Base-by-base conservation (phyloP, 2,888 invertebrate genomes). In the Steinernema hermaphroditum region DNA sequence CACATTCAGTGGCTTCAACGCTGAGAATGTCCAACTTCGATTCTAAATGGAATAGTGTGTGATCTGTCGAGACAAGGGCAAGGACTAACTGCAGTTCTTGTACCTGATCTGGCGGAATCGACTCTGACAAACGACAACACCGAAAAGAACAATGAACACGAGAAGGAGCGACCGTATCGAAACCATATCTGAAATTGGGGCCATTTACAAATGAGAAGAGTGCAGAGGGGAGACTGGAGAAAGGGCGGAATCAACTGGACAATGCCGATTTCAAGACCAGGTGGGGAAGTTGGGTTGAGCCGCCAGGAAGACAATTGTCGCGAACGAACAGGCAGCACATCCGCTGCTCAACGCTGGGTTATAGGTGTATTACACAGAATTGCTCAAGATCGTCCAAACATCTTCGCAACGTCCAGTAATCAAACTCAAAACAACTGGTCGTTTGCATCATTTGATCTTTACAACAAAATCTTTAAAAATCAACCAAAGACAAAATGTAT, bases 11-110 rank as follows among this genome's bases (percentile, higher is more conserved):
- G 19, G 73, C 71, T 34, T 79, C 78, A 19, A 78, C 78, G 69
- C 54, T 62, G 41, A 79, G 29, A 27, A 78, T 71, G 32, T 79
- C 78, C 29, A 78, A 78, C 16, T 71, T 71, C 24, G 78, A 79
- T 69, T 77, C 77, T 77, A 49, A 74, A 69, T n/a, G n/a, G 12
- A 37, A n/a, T n/a, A n/a, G n/a, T n/a, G n/a, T n/a, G n/a, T n/a
- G n/a, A n/a, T n/a, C 16, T 62, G 24, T 46, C n/a, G 8, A 16
- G 1, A 69, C 41, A 27, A 27, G 1, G 41, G 4, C 6, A 12
- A 9, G 12, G n/a, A 16, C 71, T 6, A n/a, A 71, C 71, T 71
- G 71, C 71, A 71, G 32, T 37, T 34, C 62, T 68, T 57, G 46
- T 54, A 71, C 32, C 22, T 54, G 71, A 71, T 41, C 14, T 24